phyloP scores from a whole-genome alignment of 2,888 invertebrate species.

The Deilephila porcellus region DNA sequence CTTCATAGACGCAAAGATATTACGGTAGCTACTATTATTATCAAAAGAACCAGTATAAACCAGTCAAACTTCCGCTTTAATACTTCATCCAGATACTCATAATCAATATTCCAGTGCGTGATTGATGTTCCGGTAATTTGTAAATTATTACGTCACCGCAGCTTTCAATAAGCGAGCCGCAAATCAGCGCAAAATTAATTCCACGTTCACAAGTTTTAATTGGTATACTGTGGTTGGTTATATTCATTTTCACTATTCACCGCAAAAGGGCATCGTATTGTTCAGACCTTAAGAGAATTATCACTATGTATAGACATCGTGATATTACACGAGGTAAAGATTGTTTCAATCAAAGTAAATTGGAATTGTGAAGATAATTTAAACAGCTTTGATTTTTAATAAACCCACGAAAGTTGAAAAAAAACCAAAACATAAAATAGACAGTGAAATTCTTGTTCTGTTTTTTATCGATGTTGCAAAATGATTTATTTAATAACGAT shows the following conservation, averaged over 20 bases:
- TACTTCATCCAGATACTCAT: background rate
- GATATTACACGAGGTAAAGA: too few species aligned
- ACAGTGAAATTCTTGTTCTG: too few species aligned
- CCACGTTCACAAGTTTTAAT: background rate
- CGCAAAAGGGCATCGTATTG: background rate
- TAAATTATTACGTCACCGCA: constrained; percentile 1
- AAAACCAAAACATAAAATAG: too few species aligned
- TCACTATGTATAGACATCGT: background rate
- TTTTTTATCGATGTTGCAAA: too few species aligned
- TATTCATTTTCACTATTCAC: background rate
- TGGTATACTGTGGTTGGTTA: background rate
- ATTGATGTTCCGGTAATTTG: background rate
- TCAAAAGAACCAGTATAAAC: background rate
- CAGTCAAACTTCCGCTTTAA: background rate
- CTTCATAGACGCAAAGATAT: background rate
- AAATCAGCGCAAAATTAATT: background rate
- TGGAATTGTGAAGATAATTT: too few species aligned
- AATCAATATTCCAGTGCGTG: background rate
- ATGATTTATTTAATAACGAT: too few species aligned
- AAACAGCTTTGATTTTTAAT: too few species aligned
- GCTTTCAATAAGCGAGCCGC: background rate
- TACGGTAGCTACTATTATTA: background rate
- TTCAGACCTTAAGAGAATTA: background rate
- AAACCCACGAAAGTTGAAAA: too few species aligned
- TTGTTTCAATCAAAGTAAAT: too few species aligned